Percentiles rank a stretch among this genome's conserved stretches.
Evolutionary conservation across 2,797 vertebrate genomes (phyloP).

Genomic region (Chanos chanos): DNA sequence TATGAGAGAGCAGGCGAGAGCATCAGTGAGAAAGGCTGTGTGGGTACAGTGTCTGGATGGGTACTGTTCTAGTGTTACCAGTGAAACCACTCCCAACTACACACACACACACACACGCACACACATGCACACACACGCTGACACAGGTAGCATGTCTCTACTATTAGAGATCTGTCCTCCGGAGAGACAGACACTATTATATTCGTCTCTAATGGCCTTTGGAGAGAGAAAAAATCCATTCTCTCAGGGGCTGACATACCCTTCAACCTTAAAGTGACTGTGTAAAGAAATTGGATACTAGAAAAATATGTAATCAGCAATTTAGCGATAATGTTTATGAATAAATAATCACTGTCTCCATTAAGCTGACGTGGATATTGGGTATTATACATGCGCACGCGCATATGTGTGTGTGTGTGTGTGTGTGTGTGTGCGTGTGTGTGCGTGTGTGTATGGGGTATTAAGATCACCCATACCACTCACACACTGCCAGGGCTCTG

Average conservation of each 20-base stretch:
- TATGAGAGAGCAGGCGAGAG: too few species aligned
- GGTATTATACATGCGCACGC: slow-evolving; percentile 12
- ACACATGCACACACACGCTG: not conserved
- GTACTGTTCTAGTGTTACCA: too few species aligned
- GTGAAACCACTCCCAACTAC: slow-evolving; percentile 8
- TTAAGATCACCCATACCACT: too few species aligned
- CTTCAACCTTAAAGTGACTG: slow-evolving; percentile 41
- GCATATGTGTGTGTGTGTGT: not conserved
- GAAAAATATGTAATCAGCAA: slow-evolving; percentile 51
- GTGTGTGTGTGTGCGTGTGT: too few species aligned
- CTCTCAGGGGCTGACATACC: slow-evolving; percentile 31
- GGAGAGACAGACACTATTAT: slow-evolving; percentile 36
- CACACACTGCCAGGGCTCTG: too few species aligned
- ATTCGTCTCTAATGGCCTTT: slow-evolving; percentile 37
- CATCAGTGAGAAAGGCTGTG: too few species aligned
- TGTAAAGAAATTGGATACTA: slow-evolving; percentile 47
- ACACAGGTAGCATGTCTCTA: slow-evolving; percentile 6
- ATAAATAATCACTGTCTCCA: slow-evolving; percentile 50
- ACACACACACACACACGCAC: slow-evolving; percentile 24
- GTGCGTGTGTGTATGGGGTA: too few species aligned
- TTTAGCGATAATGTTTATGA: slow-evolving; percentile 49
- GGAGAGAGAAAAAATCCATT: slow-evolving; percentile 28
- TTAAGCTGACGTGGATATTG: slow-evolving; percentile 41
- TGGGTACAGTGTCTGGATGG: too few species aligned
- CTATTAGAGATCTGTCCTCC: slow-evolving; percentile 23